These are phyloP conservation scores for Gracilinanus agilis DNA, from an alignment of 2,113 vertebrate genomes.

Conservation along the genomic window DNA sequence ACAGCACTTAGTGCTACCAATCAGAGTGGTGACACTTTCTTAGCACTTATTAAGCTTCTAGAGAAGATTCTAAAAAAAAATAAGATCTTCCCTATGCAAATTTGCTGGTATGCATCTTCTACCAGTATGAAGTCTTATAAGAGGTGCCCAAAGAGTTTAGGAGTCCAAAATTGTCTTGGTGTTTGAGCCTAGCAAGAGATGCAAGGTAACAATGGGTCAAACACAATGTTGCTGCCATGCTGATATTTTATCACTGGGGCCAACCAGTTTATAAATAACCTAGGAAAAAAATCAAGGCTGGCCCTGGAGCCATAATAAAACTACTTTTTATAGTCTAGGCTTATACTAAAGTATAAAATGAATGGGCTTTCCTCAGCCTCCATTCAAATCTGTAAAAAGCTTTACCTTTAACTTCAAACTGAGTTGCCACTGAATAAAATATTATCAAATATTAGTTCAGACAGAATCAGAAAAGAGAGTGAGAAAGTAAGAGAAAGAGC, in stretches of 20 bases:
- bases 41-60: neutral
- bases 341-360: conserved; percentile 9
- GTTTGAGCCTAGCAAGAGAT: conserved; percentile 29
- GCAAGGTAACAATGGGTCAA: neutral
- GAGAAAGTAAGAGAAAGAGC: conserved; percentile 32
- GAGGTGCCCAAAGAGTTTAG: neutral
- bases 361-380: conserved; percentile 29
- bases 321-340: conserved; percentile 10
- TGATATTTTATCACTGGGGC: neutral
- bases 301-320: conserved; percentile 28
- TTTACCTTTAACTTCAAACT: conserved; percentile 56
- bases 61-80: neutral
- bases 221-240: neutral
- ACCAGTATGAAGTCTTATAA: neutral
- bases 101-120: neutral
- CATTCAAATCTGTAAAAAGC: conserved; percentile 13
- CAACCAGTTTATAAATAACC: conserved; percentile 21
- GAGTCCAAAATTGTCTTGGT: neutral
- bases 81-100: neutral
- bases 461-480: conserved; percentile 52
- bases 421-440: conserved; percentile 68
- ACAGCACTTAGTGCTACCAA: neutral
- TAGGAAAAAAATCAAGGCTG: neutral
- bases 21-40: neutral
- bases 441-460: conserved; percentile 73